Base-by-base conservation (phyloP, 2,888 invertebrate species). In the Drosophila incognita region DNA sequence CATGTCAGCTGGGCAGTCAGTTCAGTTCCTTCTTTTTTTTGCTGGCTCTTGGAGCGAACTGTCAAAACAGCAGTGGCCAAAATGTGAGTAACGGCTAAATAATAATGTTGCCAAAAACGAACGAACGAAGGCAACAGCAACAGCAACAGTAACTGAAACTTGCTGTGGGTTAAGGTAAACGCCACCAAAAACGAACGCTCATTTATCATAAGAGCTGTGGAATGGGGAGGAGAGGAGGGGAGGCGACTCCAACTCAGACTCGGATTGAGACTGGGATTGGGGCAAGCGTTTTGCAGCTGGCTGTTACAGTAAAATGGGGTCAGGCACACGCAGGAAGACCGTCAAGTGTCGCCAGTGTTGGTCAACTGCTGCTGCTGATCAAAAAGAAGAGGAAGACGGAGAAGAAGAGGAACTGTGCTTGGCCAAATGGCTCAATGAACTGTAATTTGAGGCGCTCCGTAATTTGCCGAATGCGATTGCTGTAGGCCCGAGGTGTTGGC, bases 1-100 rank as follows among this genome's bases (percentile, higher is more conserved):
- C 58, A 59, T 78, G 78, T 76, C 71, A 67, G 76, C 48, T 51
- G 67, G 54, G 54, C 60, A 64, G 48, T 49, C 56, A 49, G 71
- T 48, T 46, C 85, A 84, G 56, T 33, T 33, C 33, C 33, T 33
- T 33, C 10, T 33, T 33, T 79, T 84, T 21, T 38, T 38, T 46
- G 8, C 24, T 46, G 46, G 8, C 24, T 46, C 24, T 46, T 8
- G 76, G 71, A 48, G 42, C 61, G 68, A 61, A 69, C 84, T 85
- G 85, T 89, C 85, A 89, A 77, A 86, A 86, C 89, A 83, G 77
- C 77, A 77, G 87, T 79, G 84, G 77, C 84, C 87, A 80, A 79
- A 87, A 89, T 89, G 87, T 86, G 85, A 89, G 89, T 87, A 86
- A 86, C 87, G 84, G 89, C 89, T 81, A 89, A 84, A 86, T 89